These are phyloP conservation scores for Tribolium castaneum DNA, from an alignment of 1,140 invertebrate genomes.

Conservation along the genomic window DNA sequence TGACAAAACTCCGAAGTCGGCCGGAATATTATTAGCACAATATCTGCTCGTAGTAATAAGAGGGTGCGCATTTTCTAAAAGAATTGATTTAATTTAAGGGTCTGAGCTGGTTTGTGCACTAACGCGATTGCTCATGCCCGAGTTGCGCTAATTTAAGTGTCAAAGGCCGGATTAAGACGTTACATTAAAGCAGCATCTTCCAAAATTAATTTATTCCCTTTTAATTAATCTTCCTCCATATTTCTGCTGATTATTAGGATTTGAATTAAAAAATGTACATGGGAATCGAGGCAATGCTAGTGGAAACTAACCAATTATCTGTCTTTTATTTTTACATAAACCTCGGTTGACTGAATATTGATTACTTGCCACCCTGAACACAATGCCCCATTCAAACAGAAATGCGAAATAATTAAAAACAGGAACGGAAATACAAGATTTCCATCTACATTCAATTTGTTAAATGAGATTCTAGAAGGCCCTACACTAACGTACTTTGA, in stretches of 20 bases:
- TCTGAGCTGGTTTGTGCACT: neutral
- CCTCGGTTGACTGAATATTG: constrained; percentile 4
- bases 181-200: neutral
- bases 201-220: constrained; percentile 25
- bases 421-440: neutral
- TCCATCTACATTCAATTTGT: neutral
- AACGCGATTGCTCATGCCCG: neutral
- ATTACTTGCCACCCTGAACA: neutral
- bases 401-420: neutral
- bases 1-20: neutral
- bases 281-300: neutral
- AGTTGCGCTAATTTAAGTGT: constrained; percentile 15
- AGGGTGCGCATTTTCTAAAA: neutral
- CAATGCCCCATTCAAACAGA: neutral
- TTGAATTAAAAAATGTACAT: neutral
- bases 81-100: constrained; percentile 3
- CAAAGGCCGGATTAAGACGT: constrained; percentile 15
- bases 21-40: neutral
- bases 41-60: neutral
- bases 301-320: constrained; percentile 10
- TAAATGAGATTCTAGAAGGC: neutral
- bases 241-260: neutral
- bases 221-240: neutral
- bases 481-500: neutral
- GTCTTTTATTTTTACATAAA: constrained; percentile 24